phyloP scores from a whole-genome alignment of 2,797 vertebrate genomes.

The Falco naumanni region DNA sequence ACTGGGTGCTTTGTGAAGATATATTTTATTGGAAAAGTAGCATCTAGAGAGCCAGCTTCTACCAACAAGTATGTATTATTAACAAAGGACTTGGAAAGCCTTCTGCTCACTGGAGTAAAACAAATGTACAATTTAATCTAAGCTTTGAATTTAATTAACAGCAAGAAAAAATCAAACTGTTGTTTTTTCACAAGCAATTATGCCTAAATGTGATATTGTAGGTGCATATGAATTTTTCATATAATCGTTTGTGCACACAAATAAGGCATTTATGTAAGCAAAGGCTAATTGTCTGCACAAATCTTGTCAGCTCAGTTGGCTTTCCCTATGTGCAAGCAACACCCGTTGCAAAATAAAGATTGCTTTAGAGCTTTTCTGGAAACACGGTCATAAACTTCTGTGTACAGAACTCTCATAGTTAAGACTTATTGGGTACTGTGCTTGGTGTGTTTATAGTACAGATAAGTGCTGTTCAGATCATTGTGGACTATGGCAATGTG shows the following conservation, averaged over 20 bases:
- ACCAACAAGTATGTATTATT: slow-evolving; percentile 47
- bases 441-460: background rate
- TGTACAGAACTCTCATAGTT: background rate
- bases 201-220: slow-evolving; percentile 27
- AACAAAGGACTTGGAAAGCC: slow-evolving; percentile 5
- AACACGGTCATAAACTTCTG: background rate
- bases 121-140: slow-evolving; percentile 54
- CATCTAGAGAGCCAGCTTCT: slow-evolving; percentile 49
- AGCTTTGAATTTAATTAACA: slow-evolving; percentile 45
- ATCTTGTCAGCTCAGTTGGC: background rate
- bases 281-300: slow-evolving; percentile 30
- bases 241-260: slow-evolving; percentile 40
- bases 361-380: background rate
- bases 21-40: slow-evolving; percentile 15
- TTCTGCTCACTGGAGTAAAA: slow-evolving; percentile 50
- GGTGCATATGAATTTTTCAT: slow-evolving; percentile 43
- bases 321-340: background rate
- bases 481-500: background rate
- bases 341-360: background rate
- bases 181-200: slow-evolving; percentile 43
- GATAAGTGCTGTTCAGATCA: background rate
- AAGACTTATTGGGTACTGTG: background rate
- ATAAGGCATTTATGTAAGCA: slow-evolving; percentile 34
- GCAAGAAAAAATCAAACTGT: background rate
- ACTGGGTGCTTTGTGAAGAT: background rate